phyloP scores from a whole-genome alignment of 2,888 invertebrate genomes.

The Papilio demoleus region DNA sequence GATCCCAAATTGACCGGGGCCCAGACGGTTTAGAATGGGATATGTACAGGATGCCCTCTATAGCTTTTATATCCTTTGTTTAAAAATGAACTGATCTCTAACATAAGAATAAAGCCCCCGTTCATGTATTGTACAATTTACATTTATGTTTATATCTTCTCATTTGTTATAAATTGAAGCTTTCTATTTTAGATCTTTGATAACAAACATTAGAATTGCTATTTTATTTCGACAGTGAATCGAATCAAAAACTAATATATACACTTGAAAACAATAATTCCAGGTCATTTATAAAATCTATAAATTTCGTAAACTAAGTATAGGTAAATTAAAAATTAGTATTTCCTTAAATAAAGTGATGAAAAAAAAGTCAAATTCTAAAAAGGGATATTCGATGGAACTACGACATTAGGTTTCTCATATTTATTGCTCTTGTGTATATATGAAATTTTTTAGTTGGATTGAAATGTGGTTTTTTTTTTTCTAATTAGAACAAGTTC shows the following conservation, averaged over 20 bases:
- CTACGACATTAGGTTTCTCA: neutral
- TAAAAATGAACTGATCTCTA: constrained; percentile 17
- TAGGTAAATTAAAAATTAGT: neutral
- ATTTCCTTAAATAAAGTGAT: neutral
- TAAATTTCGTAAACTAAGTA: neutral
- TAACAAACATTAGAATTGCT: neutral
- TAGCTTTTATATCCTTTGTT: constrained; percentile 54
- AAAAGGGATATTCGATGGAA: no score
- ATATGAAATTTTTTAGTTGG: neutral
- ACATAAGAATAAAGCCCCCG: constrained; percentile 7
- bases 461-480: neutral
- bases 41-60: constrained; percentile 41
- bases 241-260: neutral
- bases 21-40: constrained; percentile 60
- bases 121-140: constrained; percentile 30
- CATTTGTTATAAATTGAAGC: constrained; percentile 2
- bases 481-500: neutral
- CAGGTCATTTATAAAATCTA: no score
- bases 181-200: neutral
- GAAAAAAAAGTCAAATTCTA: no score
- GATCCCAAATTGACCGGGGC: constrained; percentile 80
- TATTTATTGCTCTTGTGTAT: neutral
- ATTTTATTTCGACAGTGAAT: neutral
- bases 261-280: neutral
- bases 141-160: constrained; percentile 24